Conservation (phyloP, 1,140 invertebrate species). For the Panagrolaimus sp. region DNA sequence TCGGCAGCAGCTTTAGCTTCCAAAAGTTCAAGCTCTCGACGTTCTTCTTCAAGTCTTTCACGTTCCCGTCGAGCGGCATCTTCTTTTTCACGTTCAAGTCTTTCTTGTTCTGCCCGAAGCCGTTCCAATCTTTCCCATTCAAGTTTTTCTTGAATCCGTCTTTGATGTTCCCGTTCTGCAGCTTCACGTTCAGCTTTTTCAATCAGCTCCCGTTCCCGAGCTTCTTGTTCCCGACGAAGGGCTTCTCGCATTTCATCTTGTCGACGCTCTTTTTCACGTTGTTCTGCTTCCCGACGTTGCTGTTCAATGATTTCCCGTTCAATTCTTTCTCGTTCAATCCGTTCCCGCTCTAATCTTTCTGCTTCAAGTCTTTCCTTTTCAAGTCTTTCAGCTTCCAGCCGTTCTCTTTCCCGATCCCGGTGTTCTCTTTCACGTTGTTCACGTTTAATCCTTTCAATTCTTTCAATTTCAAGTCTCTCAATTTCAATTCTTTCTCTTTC, state of each 20-base stretch:
- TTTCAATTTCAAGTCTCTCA: constrained; percentile 43
- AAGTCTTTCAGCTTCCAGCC: constrained; percentile 26
- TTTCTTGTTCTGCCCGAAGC: constrained; percentile 49
- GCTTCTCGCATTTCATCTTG: constrained; percentile 38
- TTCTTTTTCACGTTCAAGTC: constrained; percentile 43
- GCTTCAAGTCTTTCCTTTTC: constrained; percentile 34
- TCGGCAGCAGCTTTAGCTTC: constrained; percentile 31
- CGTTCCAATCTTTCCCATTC: constrained; percentile 38
- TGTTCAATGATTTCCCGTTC: constrained; percentile 50
- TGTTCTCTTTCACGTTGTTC: constrained; percentile 51
- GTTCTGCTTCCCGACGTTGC: constrained; percentile 48
- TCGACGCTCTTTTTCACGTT: constrained; percentile 44
- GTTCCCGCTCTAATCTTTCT: constrained; percentile 42
- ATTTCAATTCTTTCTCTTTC: constrained; percentile 50
- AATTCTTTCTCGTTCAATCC: constrained; percentile 51
- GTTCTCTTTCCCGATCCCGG: constrained; percentile 40
- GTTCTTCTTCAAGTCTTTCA: constrained; percentile 51
- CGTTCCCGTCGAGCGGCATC: constrained; percentile 38
- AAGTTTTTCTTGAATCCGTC: constrained; percentile 20
- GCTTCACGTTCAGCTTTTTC: constrained; percentile 25
- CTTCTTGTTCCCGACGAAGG: constrained; percentile 30
- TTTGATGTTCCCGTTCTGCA: constrained; percentile 37
- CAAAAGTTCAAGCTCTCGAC: constrained; percentile 44
- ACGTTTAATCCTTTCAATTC: constrained; percentile 50
- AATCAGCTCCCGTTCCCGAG: constrained; percentile 37